These are phyloP conservation scores for Philypnodon macrostomus DNA, from an alignment of 2,797 vertebrate genomes.

Conservation along the genomic window DNA sequence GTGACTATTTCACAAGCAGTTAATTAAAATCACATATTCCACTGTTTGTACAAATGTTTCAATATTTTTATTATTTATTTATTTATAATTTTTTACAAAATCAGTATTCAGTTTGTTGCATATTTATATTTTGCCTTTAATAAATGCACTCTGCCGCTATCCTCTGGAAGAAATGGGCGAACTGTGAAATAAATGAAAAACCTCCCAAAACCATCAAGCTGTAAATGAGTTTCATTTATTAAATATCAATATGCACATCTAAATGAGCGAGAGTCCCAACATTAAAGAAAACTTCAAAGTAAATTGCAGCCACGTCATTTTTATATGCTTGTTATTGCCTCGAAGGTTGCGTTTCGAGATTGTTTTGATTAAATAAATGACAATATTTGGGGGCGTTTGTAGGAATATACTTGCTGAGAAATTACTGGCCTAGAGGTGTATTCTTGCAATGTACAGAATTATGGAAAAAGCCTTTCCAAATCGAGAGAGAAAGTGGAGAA, in stretches of 20 bases:
- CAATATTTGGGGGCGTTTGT: constrained; percentile 4
- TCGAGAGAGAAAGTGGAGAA: background rate
- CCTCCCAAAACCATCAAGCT: background rate
- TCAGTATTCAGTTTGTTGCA: background rate
- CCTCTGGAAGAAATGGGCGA: background rate
- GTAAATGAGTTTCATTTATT: constrained; percentile 12
- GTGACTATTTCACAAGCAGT: background rate
- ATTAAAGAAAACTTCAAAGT: constrained; percentile 8
- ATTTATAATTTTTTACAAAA: constrained; percentile 8
- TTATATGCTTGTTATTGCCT: background rate
- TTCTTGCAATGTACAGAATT: constrained; percentile 14
- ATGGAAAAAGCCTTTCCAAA: constrained; percentile 17
- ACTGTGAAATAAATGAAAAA: constrained; percentile 14
- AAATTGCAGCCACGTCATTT: background rate
- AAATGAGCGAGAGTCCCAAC: background rate
- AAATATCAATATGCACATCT: constrained; percentile 19
- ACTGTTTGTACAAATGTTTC: background rate
- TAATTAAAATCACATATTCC: background rate
- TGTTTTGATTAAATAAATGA: constrained; percentile 9
- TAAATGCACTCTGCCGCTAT: constrained; percentile 10
- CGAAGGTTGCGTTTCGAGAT: constrained; percentile 2
- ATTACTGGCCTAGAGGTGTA: constrained; percentile 4
- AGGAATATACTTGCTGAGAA: constrained; percentile 1
- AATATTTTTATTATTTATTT: too few relatives aligned
- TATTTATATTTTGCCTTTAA: background rate